A percentile compares a stretch with the other conserved stretches of the same genome.
Evolutionary conservation across 2,888 invertebrate genomes (phyloP).

Genomic region (Synergus laeviventris): DNA sequence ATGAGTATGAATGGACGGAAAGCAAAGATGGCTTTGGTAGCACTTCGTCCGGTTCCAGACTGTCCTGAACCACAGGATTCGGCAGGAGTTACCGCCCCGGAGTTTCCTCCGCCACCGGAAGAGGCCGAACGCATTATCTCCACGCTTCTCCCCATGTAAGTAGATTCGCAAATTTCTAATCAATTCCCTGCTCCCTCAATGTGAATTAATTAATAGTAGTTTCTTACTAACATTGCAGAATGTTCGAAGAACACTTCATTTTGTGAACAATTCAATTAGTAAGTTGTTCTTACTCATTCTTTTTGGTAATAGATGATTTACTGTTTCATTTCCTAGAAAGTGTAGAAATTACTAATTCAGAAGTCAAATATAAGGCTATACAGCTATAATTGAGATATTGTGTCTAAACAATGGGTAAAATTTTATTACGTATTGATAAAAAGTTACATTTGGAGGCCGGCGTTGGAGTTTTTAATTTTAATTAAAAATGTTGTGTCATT

Average conservation of each 20-base stretch:
- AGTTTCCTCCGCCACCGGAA: slow-evolving; percentile 86
- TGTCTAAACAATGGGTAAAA: no score
- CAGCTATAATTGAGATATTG: no score
- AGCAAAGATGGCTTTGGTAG: slow-evolving; percentile 84
- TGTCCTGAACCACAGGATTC: slow-evolving; percentile 77
- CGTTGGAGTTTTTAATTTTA: not conserved
- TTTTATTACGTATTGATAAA: no score
- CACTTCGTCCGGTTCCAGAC: slow-evolving; percentile 80
- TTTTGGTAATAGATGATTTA: no score
- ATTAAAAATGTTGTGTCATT: not conserved
- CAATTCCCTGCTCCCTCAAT: not conserved
- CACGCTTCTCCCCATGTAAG: slow-evolving; percentile 85
- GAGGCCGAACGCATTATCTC: slow-evolving; percentile 87
- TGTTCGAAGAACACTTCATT: no score
- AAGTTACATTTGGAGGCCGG: no score
- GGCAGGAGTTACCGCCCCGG: slow-evolving; percentile 75
- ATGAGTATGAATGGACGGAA: slow-evolving; percentile 94
- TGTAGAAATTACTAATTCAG: no score
- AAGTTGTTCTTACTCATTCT: no score
- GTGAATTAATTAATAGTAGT: not conserved
- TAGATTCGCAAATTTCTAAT: slow-evolving; percentile 51
- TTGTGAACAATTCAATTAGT: no score
- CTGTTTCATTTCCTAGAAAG: no score
- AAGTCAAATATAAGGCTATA: no score
- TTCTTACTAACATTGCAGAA: not conserved